Percentiles rank a stretch among this genome's conserved stretches.
These are phyloP conservation scores for Tetragnatha versicolor DNA, from an alignment of 1,140 invertebrate genomes.

Conservation along the genomic window DNA sequence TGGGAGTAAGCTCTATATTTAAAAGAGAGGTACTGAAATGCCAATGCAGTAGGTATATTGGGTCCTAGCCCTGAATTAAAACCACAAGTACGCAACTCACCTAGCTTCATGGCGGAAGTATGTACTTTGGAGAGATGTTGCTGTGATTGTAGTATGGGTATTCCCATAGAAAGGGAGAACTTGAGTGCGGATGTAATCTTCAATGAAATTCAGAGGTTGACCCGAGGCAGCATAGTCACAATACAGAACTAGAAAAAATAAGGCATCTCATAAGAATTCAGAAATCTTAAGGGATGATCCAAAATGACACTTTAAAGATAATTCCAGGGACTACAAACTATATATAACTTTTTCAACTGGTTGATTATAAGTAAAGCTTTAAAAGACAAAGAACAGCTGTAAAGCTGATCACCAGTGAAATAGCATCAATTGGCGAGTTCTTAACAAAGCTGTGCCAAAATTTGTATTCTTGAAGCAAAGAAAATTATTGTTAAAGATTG, in stretches of 20 bases:
- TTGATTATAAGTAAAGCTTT: neutral
- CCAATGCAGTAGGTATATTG: too few relatives aligned
- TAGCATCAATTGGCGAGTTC: neutral
- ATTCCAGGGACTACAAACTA: too few relatives aligned
- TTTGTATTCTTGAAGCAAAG: too few relatives aligned
- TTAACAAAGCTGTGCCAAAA: too few relatives aligned
- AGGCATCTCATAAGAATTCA: slow-evolving; percentile 22
- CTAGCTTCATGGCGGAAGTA: slow-evolving; percentile 77
- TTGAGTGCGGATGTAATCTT: slow-evolving; percentile 82
- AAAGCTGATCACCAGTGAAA: neutral
- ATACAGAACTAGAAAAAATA: slow-evolving; percentile 76
- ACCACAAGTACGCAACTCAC: slow-evolving; percentile 57
- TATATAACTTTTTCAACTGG: neutral
- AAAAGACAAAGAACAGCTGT: neutral
- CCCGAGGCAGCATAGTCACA: slow-evolving; percentile 86
- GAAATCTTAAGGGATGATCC: neutral
- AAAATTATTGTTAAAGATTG: too few relatives aligned
- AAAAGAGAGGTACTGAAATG: too few relatives aligned
- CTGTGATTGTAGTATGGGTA: slow-evolving; percentile 81
- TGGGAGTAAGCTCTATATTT: too few relatives aligned
- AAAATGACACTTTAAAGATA: neutral
- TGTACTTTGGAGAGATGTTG: slow-evolving; percentile 86
- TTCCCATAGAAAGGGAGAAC: slow-evolving; percentile 87
- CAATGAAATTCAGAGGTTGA: slow-evolving; percentile 82
- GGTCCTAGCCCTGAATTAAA: neutral